Percentiles rank a stretch among this genome's conserved stretches.
These are phyloP conservation scores for Lissonota sp. DNA, from an alignment of 2,888 invertebrate genomes.

Conservation along the genomic window DNA sequence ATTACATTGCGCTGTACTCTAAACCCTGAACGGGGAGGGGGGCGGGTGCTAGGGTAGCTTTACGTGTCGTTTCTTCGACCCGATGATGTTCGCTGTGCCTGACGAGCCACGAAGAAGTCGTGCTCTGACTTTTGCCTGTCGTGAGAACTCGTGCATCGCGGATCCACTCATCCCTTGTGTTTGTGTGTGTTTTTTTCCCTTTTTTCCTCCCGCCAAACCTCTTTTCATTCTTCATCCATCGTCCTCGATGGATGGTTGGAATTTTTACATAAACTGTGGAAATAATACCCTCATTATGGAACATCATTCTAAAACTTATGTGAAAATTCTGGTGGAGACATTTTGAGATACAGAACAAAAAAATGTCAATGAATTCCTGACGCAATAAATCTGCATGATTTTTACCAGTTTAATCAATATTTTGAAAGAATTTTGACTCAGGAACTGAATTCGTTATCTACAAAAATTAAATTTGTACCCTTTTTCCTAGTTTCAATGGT, in stretches of 20 bases:
- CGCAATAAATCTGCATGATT: too few relatives aligned
- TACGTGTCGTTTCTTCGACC: conserved; percentile 50
- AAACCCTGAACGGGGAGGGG: conserved; percentile 19
- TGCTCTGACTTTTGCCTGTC: background rate
- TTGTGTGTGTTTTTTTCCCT: background rate
- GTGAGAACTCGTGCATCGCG: conserved; percentile 11
- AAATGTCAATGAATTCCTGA: too few relatives aligned
- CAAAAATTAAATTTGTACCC: too few relatives aligned
- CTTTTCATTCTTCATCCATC: conserved; percentile 1
- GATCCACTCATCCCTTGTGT: background rate
- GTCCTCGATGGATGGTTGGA: background rate
- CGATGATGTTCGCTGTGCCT: conserved; percentile 25
- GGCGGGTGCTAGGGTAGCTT: conserved; percentile 5
- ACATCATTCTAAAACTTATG: too few relatives aligned
- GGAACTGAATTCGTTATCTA: too few relatives aligned
- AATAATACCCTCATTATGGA: too few relatives aligned
- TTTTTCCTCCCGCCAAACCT: background rate
- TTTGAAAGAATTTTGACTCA: too few relatives aligned
- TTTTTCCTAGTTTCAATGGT: too few relatives aligned
- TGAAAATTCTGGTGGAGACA: too few relatives aligned
- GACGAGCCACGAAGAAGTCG: conserved; percentile 13
- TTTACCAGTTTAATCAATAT: too few relatives aligned
- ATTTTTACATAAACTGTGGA: too few relatives aligned
- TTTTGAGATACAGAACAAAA: too few relatives aligned
- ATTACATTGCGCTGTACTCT: conserved; percentile 75